These are phyloP conservation scores for Cinclus cinclus DNA, from an alignment of 2,113 vertebrate species.

Conservation along the genomic window DNA sequence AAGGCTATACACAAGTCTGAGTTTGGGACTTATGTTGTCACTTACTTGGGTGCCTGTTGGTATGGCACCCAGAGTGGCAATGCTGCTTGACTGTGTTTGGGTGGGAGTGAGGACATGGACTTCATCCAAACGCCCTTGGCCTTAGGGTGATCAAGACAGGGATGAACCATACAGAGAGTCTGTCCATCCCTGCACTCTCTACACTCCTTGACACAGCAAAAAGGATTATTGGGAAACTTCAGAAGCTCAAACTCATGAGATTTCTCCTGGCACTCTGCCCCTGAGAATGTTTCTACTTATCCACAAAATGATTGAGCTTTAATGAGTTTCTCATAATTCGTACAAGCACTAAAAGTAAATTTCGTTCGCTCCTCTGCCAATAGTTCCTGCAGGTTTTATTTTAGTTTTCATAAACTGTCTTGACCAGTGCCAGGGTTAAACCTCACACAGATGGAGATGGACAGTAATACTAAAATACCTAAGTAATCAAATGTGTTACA, in stretches of 20 bases:
- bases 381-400: not conserved
- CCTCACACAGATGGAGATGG: not conserved
- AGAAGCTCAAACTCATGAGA: constrained; percentile 9
- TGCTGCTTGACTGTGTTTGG: not conserved
- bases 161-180: not conserved
- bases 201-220: not conserved
- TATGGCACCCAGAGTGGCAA: not conserved
- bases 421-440: constrained; percentile 22
- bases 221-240: not conserved
- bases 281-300: constrained; percentile 33
- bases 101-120: not conserved
- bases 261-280: not conserved
- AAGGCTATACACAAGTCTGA: not conserved
- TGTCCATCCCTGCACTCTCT: not conserved
- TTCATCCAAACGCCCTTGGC: not conserved
- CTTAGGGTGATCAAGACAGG: not conserved
- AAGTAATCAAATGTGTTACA: not conserved
- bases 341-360: not conserved
- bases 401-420: not conserved
- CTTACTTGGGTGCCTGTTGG: not conserved
- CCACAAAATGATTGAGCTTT: not conserved
- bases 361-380: not conserved
- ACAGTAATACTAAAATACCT: constrained; percentile 18
- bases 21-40: fast-evolving
- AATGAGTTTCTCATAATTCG: constrained; percentile 36